Base-by-base conservation (phyloP, 2,888 invertebrate genomes). In the Notodonta dromedarius region DNA sequence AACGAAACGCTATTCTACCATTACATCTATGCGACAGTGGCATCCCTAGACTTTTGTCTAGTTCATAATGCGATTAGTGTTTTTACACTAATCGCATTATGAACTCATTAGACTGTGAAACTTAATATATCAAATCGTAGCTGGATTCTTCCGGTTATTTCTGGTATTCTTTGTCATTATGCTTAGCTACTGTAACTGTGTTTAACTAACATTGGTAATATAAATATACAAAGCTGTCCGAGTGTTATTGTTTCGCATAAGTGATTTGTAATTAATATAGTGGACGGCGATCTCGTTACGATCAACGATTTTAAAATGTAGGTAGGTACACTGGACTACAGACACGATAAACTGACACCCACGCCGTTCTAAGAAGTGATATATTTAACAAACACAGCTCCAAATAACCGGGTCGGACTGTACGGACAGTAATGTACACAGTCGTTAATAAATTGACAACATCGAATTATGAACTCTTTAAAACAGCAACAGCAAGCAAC, bases 311-410 rank as follows among this genome's bases (percentile, higher is more conserved):
- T 39, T 54, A 39, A n/a, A 39, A 39, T n/a, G 54, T 24, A 24
- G 24, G 24, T 24, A 24, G 24, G 24, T 13, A n/a, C 62, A 53
- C 66, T 60, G 58, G 44, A 16, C 73, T 62, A 60, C 60, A 60
- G 60, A 58, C 56, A 56, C 66, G 66, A 66, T 58, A 65, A 70
- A 52, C 64, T 66, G 78, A 79, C 78, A 82, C 80, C 74, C 63
- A 70, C 70, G 60, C 60, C 58, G 68, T 88, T 88, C 87, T 75
- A 62, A 72, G 86, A 86, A 88, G 76, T 44, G 60, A 61, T 11
- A 58, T 88, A 85, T 89, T 88, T 86, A 69, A 76, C 77, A 87
- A 89, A 89, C 84, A 86, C 16, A 55, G 42, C 57, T 66, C 60
- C 65, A 58, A 66, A 66, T 63, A 40, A 55, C 55, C 8, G 13